Base-by-base conservation (phyloP, 2,113 vertebrate species). In the Rhinolophus sinicus region DNA sequence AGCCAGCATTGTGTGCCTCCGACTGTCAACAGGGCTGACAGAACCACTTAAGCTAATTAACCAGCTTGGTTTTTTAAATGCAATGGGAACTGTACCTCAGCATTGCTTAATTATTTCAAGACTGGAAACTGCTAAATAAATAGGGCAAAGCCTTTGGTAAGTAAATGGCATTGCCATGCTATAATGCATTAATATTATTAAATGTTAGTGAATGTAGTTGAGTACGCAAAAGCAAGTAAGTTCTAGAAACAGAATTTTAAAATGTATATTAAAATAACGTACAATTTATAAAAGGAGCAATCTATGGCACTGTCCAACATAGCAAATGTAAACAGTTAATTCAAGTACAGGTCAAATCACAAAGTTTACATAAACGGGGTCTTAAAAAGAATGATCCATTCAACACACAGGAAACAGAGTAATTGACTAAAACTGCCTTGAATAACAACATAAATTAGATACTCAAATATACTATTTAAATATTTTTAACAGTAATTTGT, bases 41-140 rank as follows among this genome's bases (percentile, higher is more conserved):
- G 85, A 96, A 72, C 19, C 94, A 93, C 95, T 97, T 88, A 97
- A 26, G 50, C 86, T 96, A 96, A 97, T 97, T 87, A 97, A 60
- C 91, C 87, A 86, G 94, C 88, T 73, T 54, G 82, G 78, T 82
- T 44, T 92, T 92, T 83, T 90, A 96, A 95, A 96, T 54, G 47
- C 86, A 81, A 72, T 8, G 52, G 78, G 64, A 95, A 92, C 82
- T 56, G 52, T 60, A 64, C 73, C 70, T 90, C 73, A 14, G 62
- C 38, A 80, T 19, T 73, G 22, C 73, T 56, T 89, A 95, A 96
- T 93, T 91, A 94, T 81, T 96, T 88, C 44, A 91, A 93, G 96
- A 86, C 85, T 75, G 33, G 85, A 95, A 97, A 84, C 77, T 67
- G 30, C 58, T 92, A 96, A 96, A 84, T 54, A 94, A 96, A 96